Evolutionary conservation across 1,140 invertebrate species (phyloP).

Genomic region (Helicoverpa zea): DNA sequence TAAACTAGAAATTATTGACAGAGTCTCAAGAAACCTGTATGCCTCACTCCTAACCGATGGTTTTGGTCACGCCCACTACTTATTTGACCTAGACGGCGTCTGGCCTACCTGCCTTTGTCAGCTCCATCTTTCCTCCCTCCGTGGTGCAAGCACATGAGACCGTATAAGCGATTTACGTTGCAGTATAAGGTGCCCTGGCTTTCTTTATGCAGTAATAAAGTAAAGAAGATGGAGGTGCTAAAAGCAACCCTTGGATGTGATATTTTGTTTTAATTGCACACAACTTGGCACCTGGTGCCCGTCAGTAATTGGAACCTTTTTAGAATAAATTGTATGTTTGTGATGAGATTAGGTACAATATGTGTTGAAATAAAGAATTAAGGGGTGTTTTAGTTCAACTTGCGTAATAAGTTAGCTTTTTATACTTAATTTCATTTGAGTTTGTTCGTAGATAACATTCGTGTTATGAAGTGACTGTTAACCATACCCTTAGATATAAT

Average conservation of each 20-base stretch:
- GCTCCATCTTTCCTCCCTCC: too few relatives aligned
- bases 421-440: too few relatives aligned
- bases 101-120: too few relatives aligned
- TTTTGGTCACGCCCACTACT: too few relatives aligned
- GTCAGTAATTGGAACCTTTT: constrained; percentile 68
- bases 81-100: too few relatives aligned
- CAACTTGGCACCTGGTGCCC: constrained; percentile 73
- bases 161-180: constrained; percentile 72
- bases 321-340: not conserved
- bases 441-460: too few relatives aligned
- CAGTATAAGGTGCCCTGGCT: constrained; percentile 44
- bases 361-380: not conserved
- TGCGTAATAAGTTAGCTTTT: too few relatives aligned
- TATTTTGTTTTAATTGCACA: constrained; percentile 79
- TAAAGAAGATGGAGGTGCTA: constrained; percentile 63
- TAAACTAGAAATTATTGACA: too few relatives aligned
- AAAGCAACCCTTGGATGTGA: constrained; percentile 66
- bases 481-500: too few relatives aligned
- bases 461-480: too few relatives aligned
- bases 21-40: too few relatives aligned
- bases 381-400: not conserved
- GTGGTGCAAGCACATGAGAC: constrained; percentile 63
- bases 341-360: not conserved
- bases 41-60: too few relatives aligned
- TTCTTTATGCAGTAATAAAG: constrained; percentile 85